Evolutionary conservation across 2,797 vertebrate genomes (phyloP).

Genomic region (Octomys mimax): DNA sequence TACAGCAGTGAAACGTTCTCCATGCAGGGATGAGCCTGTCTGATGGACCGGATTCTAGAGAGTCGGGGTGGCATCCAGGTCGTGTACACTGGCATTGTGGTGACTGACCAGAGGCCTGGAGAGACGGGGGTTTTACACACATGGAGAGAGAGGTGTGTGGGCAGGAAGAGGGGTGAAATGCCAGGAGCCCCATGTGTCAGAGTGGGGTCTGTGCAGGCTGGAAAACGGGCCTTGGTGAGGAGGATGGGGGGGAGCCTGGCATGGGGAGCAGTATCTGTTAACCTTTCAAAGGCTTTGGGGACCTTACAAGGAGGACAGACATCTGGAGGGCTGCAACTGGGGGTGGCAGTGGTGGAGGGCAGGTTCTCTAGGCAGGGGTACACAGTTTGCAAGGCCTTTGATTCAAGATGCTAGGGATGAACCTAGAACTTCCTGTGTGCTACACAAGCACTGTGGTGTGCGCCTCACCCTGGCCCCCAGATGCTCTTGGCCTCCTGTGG

Average conservation of each 20-base stretch:
- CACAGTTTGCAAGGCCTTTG: neutral
- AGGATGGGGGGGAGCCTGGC: no score
- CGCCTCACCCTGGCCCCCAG: neutral
- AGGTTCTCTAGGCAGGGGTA: neutral
- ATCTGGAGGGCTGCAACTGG: rapidly evolving
- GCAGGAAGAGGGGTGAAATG: rapidly evolving
- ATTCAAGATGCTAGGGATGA: neutral
- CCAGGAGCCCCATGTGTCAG: no score
- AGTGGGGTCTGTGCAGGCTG: neutral
- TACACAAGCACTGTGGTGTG: neutral
- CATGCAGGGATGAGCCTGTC: rapidly evolving
- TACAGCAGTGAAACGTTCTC: neutral
- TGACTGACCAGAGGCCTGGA: neutral
- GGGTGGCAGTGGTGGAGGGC: neutral
- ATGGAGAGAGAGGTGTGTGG: rapidly evolving
- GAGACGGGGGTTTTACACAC: no score
- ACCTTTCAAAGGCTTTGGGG: neutral
- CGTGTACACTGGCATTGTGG: neutral
- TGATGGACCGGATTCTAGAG: neutral
- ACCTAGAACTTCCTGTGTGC: neutral
- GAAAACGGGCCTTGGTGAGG: neutral
- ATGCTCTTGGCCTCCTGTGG: neutral
- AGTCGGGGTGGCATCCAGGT: neutral
- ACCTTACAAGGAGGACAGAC: no score
- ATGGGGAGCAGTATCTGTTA: no score